Base-by-base conservation (phyloP, 2,888 invertebrate genomes). In the Ornithoptera alexandrae region DNA sequence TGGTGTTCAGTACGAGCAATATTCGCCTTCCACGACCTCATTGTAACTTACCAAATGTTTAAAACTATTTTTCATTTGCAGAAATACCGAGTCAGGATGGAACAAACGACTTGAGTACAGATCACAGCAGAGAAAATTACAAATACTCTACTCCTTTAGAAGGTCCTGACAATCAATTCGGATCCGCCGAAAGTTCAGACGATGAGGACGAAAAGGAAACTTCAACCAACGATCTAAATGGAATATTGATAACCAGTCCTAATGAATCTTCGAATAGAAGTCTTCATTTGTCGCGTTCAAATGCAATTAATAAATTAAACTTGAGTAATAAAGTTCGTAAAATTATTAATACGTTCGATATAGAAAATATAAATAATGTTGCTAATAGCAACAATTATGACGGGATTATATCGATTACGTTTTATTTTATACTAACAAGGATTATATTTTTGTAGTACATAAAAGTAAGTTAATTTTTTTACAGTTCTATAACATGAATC, bases 1-100 rank as follows among this genome's bases (percentile, higher is more conserved):
- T 39, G 7, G 15, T 12, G 1, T 12, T 46, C 46, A 1, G 15
- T 15, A 12, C 12, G 1, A 46, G 46, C 15, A 46, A 4, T 4
- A 15, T 46, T 46, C 46, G 12, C 4, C 3, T 15, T 15, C 17
- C 39, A 39, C 39, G 39, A 10, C 39, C 46, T 46, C 46, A 46
- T 46, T 15, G 15, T 12, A 12, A 46, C 15, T 12, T 46, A 46
- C 2, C 17, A 46, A 0, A 53, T 53, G n/a, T 53, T 53, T n/a
- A 5, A 62, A 46, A 22, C 17, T 63, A 12, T 18, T 61, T 20
- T 42, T 50, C 73, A 62, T 71, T 72, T 77, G 77, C 93, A 97
- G 96, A 96, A 90, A 97, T 96, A 77, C 95, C 96, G n/a, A 96
- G 96, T 50, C 95, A 95, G 12, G 70, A 57, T 53, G 94, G 95